These are phyloP conservation scores for Cylas formicarius DNA, from an alignment of 1,140 invertebrate species.

Conservation along the genomic window DNA sequence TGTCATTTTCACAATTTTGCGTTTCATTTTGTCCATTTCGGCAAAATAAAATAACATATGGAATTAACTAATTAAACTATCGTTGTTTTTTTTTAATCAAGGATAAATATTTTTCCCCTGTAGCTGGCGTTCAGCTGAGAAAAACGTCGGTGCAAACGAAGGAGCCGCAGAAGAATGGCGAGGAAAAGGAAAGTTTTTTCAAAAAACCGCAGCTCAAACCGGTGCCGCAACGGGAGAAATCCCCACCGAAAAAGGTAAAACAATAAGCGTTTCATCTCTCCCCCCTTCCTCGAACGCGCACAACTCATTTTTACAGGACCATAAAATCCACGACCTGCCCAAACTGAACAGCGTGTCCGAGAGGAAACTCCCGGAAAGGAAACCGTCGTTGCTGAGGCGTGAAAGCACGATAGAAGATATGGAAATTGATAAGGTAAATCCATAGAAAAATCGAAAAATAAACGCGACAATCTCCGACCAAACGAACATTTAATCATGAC, in stretches of 20 bases:
- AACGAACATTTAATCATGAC: too few species aligned
- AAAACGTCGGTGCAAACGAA: constrained; percentile 30
- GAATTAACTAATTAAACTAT: too few species aligned
- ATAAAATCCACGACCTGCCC: constrained; percentile 32
- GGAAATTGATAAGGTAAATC: constrained; percentile 28
- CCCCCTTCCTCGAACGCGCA: too few species aligned
- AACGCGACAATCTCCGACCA: too few species aligned
- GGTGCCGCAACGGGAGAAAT: constrained; percentile 34
- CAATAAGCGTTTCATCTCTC: too few species aligned
- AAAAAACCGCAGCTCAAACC: constrained; percentile 36
- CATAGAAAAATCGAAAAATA: too few species aligned
- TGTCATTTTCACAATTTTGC: neutral
- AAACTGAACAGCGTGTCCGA: constrained; percentile 35
- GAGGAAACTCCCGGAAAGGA: constrained; percentile 25
- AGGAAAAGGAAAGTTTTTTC: constrained; percentile 33
- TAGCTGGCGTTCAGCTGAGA: constrained; percentile 29
- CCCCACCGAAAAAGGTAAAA: constrained; percentile 28
- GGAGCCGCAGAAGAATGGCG: constrained; percentile 38
- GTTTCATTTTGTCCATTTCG: neutral
- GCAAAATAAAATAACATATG: too few species aligned
- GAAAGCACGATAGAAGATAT: constrained; percentile 19
- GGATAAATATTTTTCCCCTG: neutral
- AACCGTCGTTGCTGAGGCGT: constrained; percentile 17
- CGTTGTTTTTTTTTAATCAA: too few species aligned
- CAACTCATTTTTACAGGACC: constrained; percentile 22